These are phyloP conservation scores for Sarotherodon lohbergeri DNA, from an alignment of 2,113 vertebrate genomes.

Conservation along the genomic window DNA sequence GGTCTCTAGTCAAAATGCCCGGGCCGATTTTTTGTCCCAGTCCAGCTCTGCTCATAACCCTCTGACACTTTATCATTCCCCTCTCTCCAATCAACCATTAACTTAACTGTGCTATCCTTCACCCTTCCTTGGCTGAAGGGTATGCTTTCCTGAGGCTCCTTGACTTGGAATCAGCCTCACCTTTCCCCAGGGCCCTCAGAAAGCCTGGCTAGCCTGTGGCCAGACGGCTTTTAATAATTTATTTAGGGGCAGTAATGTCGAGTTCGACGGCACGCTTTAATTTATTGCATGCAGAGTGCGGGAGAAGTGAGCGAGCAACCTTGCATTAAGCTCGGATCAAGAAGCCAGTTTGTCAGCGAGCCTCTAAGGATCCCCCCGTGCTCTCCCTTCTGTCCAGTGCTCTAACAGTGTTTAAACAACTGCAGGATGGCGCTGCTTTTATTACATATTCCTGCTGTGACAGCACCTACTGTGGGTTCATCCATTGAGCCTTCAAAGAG, in stretches of 20 bases:
- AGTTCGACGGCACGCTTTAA: slow-evolving; percentile 12
- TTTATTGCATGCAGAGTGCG: not conserved
- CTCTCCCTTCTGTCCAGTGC: not conserved
- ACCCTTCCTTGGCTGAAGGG: slow-evolving; percentile 26
- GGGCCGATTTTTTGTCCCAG: too few species aligned
- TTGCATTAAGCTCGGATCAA: slow-evolving; percentile 18
- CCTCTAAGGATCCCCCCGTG: not conserved
- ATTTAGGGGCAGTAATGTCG: slow-evolving; percentile 51
- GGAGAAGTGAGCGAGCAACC: slow-evolving; percentile 1
- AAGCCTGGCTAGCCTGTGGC: not conserved
- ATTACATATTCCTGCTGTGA: slow-evolving; percentile 3
- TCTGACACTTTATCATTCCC: slow-evolving; percentile 13
- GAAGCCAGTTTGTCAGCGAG: slow-evolving; percentile 21
- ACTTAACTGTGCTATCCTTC: slow-evolving; percentile 16
- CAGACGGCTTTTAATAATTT: slow-evolving; percentile 67
- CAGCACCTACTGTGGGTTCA: not conserved
- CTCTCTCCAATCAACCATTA: slow-evolving; percentile 29
- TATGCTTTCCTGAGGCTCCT: slow-evolving; percentile 21
- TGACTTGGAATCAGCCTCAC: not conserved
- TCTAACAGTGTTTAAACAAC: not conserved
- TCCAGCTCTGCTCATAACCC: not conserved
- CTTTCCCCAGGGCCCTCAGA: not conserved
- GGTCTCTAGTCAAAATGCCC: too few species aligned
- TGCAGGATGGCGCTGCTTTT: not conserved
- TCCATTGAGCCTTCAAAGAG: not conserved